Base-by-base conservation (phyloP, 1,140 invertebrate genomes). In the Hestina assimilis region DNA sequence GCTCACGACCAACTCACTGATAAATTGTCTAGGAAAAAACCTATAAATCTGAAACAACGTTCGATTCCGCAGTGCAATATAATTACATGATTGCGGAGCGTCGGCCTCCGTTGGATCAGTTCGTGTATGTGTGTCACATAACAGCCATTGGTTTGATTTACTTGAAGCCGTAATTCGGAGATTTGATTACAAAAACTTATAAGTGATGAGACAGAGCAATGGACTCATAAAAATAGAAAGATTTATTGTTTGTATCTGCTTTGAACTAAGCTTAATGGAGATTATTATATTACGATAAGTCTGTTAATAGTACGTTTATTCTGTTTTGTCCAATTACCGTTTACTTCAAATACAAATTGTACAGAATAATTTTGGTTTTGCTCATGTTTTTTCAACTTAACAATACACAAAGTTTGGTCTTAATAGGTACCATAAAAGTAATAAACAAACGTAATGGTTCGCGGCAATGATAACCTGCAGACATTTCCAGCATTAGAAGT, bases 21-120 rank as follows among this genome's bases (percentile, higher is more conserved):
- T 48, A 48, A 21, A 56, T 56, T 24, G 45, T 48, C 24, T 48
- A 56, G 45, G 33, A 48, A 56, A 47, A 48, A 56, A 48, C 9
- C 20, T 11, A 29, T 46, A 46, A 46, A 46, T 46, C 42, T 46
- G 42, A 29, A 46, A 28, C 14, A n/a, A 14, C 42, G 24, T 24
- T 46, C 42, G 42, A 46, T 46, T 46, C 42, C 11, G 12, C 23
- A 23, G 26, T 11, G 42, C 14, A 46, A 29, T 46, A 46, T 29
- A 46, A 46, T 46, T 46, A 46, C 14, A 46, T 28, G 42, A 28
- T 29, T 46, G 33, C 33, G 33, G 31, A 38, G 15, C 31, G 31
- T 14, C 31, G 14, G 5, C 29, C 12, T 6, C 4, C 24, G 24
- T n/a, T n/a, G 29, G 33, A 38, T 38, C 7, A 17, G 6, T 31